Evolutionary conservation across 2,113 vertebrate genomes (phyloP).

Genomic region (Scortum barcoo): DNA sequence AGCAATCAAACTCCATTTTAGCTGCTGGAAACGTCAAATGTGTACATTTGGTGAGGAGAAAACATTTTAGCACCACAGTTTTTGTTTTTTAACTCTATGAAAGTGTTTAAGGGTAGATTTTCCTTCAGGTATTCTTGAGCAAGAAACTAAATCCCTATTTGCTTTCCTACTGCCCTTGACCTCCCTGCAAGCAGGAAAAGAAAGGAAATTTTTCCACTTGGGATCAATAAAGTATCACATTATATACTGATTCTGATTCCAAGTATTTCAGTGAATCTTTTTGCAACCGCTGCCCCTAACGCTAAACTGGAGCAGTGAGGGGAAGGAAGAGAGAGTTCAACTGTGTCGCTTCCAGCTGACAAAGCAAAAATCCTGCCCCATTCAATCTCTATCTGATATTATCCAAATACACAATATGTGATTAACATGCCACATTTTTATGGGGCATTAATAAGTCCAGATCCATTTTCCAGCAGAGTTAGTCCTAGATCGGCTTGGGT

Average conservation of each 20-base stretch:
- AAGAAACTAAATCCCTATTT: conserved; percentile 34
- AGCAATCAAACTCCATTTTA: background rate
- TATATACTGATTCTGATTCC: conserved; percentile 5
- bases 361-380: conserved; percentile 34
- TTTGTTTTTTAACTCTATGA: background rate
- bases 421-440: conserved; percentile 62
- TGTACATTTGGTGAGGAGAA: conserved; percentile 5
- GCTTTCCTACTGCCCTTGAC: background rate
- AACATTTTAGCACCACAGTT: background rate
- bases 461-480: conserved; percentile 54
- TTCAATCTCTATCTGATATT: conserved; percentile 63
- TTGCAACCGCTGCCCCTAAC: background rate
- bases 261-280: conserved; percentile 16
- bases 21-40: background rate
- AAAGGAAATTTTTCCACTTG: conserved; percentile 14
- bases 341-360: conserved; percentile 42
- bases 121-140: background rate
- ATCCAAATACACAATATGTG: conserved; percentile 66
- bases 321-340: conserved; percentile 39
- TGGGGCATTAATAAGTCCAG: conserved; percentile 38
- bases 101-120: conserved; percentile 1
- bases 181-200: background rate
- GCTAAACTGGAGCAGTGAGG: background rate
- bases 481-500: conserved; percentile 28
- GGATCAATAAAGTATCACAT: conserved; percentile 48